A percentile compares a stretch with the other conserved stretches of the same genome.
phyloP scores from a whole-genome alignment of 2,113 vertebrate genomes.

The Ceyx cyanopectus region DNA sequence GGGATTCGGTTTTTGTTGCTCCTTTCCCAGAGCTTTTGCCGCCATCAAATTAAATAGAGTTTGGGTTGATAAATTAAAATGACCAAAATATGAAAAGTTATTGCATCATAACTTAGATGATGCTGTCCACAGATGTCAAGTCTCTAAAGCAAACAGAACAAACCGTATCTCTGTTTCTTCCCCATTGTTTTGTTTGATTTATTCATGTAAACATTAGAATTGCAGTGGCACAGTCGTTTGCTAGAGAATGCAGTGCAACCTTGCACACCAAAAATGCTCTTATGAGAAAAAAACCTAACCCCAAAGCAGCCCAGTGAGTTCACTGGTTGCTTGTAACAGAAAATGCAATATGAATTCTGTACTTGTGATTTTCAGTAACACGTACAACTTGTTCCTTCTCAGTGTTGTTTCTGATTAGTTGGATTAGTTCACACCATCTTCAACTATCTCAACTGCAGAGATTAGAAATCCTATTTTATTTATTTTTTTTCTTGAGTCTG shows the following conservation, averaged over 20 bases:
- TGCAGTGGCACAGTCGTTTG: background rate
- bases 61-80: slow-evolving; percentile 22
- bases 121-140: slow-evolving; percentile 55
- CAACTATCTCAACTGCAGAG: background rate
- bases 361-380: background rate
- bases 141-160: slow-evolving; percentile 70
- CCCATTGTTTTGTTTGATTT: slow-evolving; percentile 69
- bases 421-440: background rate
- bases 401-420: background rate
- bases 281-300: background rate
- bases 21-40: background rate
- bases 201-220: no score
- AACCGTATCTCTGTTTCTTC: slow-evolving; percentile 52
- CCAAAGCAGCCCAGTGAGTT: background rate
- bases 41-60: background rate
- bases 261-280: background rate
- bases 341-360: background rate
- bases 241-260: background rate
- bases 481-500: background rate
- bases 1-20: background rate
- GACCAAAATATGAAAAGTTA: slow-evolving; percentile 19
- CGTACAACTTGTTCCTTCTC: background rate
- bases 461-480: background rate
- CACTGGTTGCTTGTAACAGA: background rate
- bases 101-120: background rate